A percentile compares a stretch with the other conserved stretches of the same genome.
Evolutionary conservation across 2,113 vertebrate species (phyloP).

Genomic region (Cathartes aura): DNA sequence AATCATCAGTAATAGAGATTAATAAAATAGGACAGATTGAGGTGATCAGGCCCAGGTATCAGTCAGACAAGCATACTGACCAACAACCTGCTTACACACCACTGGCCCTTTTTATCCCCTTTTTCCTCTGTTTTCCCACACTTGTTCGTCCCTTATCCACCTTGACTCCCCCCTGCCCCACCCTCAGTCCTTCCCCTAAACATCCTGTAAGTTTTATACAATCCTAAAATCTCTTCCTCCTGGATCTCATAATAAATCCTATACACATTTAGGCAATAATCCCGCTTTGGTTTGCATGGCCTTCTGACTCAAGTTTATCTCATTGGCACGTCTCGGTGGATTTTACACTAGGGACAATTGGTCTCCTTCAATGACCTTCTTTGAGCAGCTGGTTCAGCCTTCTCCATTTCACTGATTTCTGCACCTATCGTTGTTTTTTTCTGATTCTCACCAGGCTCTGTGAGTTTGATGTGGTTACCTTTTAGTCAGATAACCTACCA

Average conservation of each 20-base stretch:
- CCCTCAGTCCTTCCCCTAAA: not conserved
- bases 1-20: not conserved
- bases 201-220: not conserved
- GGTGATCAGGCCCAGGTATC: not conserved
- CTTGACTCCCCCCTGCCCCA: fast-evolving
- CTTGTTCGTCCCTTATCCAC: not conserved
- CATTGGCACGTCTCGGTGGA: not conserved
- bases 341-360: not conserved
- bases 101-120: not conserved
- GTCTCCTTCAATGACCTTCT: not conserved
- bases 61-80: not conserved
- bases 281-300: not conserved
- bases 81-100: not conserved
- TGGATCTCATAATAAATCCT: not conserved
- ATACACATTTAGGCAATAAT: not conserved
- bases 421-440: not conserved
- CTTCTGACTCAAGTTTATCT: not conserved
- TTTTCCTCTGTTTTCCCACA: not conserved
- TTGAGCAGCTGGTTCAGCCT: not conserved
- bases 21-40: not conserved
- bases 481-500: not conserved
- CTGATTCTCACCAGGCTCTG: not conserved
- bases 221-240: not conserved
- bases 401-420: not conserved
- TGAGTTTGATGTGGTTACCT: not conserved